These are phyloP conservation scores for Acleris sparsana DNA, from an alignment of 2,888 invertebrate species.

Conservation along the genomic window DNA sequence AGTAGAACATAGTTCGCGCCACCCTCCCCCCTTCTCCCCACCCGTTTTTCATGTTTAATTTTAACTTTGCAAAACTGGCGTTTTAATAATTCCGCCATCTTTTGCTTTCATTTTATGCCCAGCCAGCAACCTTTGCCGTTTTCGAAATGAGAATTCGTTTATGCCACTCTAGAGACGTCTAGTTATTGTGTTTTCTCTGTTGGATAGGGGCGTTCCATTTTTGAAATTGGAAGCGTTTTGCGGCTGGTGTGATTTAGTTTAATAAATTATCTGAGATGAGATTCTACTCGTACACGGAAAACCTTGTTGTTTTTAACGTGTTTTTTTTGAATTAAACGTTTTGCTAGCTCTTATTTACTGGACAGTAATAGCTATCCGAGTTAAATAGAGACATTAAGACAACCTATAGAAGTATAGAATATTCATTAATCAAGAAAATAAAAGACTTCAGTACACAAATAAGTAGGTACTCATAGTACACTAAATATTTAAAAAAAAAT, in stretches of 20 bases:
- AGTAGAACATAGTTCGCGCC: constrained; percentile 67
- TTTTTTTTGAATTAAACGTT: no score
- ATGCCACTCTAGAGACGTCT: constrained; percentile 67
- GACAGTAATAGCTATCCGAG: background rate
- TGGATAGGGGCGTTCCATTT: constrained; percentile 46
- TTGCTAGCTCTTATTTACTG: no score
- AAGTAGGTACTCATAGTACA: no score
- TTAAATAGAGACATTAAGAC: no score
- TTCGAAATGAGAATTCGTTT: constrained; percentile 67
- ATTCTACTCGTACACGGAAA: background rate
- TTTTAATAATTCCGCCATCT: constrained; percentile 80
- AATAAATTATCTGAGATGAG: background rate
- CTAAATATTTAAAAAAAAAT: no score
- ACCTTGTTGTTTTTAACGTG: no score
- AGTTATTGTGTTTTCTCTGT: constrained; percentile 73
- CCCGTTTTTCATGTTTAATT: constrained; percentile 83
- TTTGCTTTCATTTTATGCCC: constrained; percentile 72
- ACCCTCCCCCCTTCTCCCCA: constrained; percentile 45
- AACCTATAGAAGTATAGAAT: no score
- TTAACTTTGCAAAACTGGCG: constrained; percentile 81
- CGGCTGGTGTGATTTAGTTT: constrained; percentile 4
- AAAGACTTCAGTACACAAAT: no score
- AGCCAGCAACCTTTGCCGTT: constrained; percentile 67
- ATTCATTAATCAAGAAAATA: no score
- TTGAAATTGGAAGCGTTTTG: constrained; percentile 27